Percentiles rank a stretch among this genome's conserved stretches.
Evolutionary conservation across 2,797 vertebrate species (phyloP).

Genomic region (Tokudaia muenninki): DNA sequence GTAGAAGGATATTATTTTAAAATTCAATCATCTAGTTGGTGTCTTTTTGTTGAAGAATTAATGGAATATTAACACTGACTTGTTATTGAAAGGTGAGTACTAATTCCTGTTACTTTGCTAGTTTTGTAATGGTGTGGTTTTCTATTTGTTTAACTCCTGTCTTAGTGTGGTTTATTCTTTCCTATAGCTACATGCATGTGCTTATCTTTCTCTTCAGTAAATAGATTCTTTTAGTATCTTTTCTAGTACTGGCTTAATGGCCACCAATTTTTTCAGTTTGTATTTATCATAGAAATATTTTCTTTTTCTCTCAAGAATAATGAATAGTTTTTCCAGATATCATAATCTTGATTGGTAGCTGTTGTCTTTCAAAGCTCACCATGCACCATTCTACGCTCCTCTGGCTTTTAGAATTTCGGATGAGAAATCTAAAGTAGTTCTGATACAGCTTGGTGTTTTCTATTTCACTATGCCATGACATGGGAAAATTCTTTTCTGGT

Average conservation of each 20-base stretch:
- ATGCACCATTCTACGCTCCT: neutral
- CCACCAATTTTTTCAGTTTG: neutral
- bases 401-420: neutral
- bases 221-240: neutral
- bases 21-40: neutral
- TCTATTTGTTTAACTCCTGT: too few relatives aligned
- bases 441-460: neutral
- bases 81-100: too few relatives aligned
- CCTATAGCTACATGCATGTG: too few relatives aligned
- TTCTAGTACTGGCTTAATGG: neutral
- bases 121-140: neutral
- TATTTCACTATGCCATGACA: neutral
- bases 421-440: neutral
- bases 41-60: neutral
- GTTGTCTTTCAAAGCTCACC: neutral
- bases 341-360: neutral
- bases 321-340: neutral
- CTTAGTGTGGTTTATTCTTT: neutral
- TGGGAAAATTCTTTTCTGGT: neutral
- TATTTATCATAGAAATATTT: neutral
- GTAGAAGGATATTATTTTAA: neutral
- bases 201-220: neutral
- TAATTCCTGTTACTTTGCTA: neutral
- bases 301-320: neutral
- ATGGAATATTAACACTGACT: neutral